Evolutionary conservation across 2,888 invertebrate species (phyloP).

Genomic region (Cephus sareptanus): DNA sequence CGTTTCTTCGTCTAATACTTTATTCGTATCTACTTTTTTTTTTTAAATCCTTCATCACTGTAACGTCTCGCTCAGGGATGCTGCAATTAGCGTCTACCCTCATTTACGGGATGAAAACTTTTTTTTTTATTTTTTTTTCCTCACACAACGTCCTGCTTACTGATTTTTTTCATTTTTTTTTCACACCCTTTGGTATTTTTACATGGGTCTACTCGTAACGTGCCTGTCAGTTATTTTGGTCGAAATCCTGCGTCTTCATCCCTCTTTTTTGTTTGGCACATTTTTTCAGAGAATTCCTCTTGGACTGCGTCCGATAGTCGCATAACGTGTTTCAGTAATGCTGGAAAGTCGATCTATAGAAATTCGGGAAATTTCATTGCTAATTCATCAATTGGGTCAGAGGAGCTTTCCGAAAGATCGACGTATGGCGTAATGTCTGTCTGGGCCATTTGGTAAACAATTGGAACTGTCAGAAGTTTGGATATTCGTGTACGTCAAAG

Average conservation of each 20-base stretch:
- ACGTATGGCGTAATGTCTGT: conserved; percentile 9
- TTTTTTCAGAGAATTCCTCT: background rate
- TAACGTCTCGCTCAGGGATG: background rate
- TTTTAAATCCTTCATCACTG: background rate
- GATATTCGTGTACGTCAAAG: conserved; percentile 53
- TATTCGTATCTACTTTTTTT: background rate
- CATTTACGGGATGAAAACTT: background rate
- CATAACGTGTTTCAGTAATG: too few relatives aligned
- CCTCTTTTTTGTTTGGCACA: background rate
- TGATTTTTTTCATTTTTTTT: too few relatives aligned
- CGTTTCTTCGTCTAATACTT: background rate
- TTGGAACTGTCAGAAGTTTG: conserved; percentile 50
- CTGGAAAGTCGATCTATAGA: background rate
- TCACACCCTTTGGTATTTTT: too few relatives aligned
- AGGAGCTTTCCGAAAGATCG: conserved; percentile 15
- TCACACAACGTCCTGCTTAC: too few relatives aligned
- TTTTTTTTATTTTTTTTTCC: too few relatives aligned
- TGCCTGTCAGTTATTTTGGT: too few relatives aligned
- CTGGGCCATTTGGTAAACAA: conserved; percentile 12
- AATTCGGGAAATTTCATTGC: conserved; percentile 41
- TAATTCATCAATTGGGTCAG: conserved; percentile 51
- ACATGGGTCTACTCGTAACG: too few relatives aligned
- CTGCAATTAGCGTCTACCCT: background rate
- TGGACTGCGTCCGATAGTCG: too few relatives aligned
- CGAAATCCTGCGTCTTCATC: background rate